These are phyloP conservation scores for Cheilosia variabilis DNA, from an alignment of 2,888 invertebrate species.

Conservation along the genomic window DNA sequence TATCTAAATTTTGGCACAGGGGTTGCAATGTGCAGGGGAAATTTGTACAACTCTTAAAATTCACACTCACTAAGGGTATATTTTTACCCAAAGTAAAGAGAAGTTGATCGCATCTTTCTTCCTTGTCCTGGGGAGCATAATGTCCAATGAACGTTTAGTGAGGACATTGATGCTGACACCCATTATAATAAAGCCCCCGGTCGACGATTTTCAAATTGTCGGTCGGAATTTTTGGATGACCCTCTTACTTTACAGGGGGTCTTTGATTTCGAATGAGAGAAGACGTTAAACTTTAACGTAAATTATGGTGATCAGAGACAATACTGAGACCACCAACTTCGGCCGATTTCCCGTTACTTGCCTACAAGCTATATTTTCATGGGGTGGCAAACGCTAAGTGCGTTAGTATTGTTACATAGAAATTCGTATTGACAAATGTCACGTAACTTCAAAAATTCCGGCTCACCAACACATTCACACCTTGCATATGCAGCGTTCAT, in stretches of 20 bases:
- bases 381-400: too few species aligned
- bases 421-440: too few species aligned
- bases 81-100: slow-evolving; percentile 4
- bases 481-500: too few species aligned
- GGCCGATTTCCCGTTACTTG: too few species aligned
- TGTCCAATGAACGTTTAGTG: slow-evolving; percentile 93
- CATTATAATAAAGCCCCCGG: slow-evolving; percentile 80
- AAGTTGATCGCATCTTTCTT: slow-evolving; percentile 81
- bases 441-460: too few species aligned
- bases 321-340: too few species aligned
- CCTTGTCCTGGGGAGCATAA: slow-evolving; percentile 95
- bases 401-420: too few species aligned
- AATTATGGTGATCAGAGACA: too few species aligned
- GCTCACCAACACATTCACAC: too few species aligned
- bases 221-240: slow-evolving; percentile 92
- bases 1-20: too few species aligned
- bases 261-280: slow-evolving; percentile 25
- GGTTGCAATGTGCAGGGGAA: background rate
- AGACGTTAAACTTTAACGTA: background rate
- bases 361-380: too few species aligned
- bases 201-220: slow-evolving; percentile 80
- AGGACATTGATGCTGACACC: slow-evolving; percentile 94
- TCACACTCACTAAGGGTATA: slow-evolving; percentile 48
- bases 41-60: slow-evolving; percentile 40
- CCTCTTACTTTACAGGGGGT: slow-evolving; percentile 88